Base-by-base conservation (phyloP, 2,113 vertebrate species). In the Mustela lutreola region DNA sequence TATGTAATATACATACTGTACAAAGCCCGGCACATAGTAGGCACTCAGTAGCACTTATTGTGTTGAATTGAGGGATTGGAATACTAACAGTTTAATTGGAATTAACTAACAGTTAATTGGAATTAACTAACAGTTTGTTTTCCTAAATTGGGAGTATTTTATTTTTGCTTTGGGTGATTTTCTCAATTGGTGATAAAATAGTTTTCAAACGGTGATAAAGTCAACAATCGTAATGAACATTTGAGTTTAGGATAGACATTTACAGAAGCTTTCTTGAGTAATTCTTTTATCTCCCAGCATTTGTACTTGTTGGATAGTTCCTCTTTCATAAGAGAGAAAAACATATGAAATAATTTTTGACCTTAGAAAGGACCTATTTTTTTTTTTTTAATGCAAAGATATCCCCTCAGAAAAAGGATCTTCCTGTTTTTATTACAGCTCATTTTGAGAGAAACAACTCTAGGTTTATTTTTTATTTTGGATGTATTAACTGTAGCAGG, bases 91-190 rank as follows among this genome's bases (percentile, higher is more conserved):
- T 36, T 36, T 36, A 36, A 36, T 36, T 36, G 36, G 5, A 92
- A 58, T 85, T 81, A 91, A 80, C 60, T 80, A 93, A 89, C 63
- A 73, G 22, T 53, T 92, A 36, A 36, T 36, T 36, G 36, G 5
- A 92, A 58, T 85, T 81, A 91, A 80, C 60, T 80, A 93, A 89
- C 63, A 73, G 22, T 53, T 92, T 89, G 14, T n/a, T 97, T 82
- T 85, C 45, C 42, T 79, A 97, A 93, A 50, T 80, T 60, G 19
- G 45, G 91, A 76, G 80, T 76, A 36, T 71, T 93, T 84, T 93
- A 48, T 45, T 91, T 95, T 95, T 82, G 9, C 58, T 95, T 85
- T 95, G 26, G 26, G 53, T 95, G 11, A 65, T 94, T 94, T 94
- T 95, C 70, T 89, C 85, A 92, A 24, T 50, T 82, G 36, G 10